Conservation (phyloP, 2,797 vertebrate genomes). For the Cichlasoma orientale region DNA sequence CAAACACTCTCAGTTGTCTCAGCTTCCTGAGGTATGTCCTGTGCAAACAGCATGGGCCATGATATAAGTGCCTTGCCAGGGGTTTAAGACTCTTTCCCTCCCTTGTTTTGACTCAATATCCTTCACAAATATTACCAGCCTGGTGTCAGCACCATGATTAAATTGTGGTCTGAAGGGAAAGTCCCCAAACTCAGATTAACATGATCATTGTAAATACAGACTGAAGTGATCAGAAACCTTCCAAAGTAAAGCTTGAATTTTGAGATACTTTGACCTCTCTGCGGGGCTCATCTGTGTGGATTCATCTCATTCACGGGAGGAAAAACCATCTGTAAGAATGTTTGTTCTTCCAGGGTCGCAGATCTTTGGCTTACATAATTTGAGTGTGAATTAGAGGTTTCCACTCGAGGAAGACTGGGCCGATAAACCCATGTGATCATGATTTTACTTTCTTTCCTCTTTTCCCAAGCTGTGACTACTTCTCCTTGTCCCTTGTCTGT, state of each 20-base stretch:
- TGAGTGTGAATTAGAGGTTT: conserved; percentile 42
- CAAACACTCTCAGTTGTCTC: conserved; percentile 86
- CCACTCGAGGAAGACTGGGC: conserved; percentile 24
- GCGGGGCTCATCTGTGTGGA: not conserved
- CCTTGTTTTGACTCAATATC: conserved; percentile 76
- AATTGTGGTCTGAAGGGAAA: conserved; percentile 42
- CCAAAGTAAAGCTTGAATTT: conserved; percentile 2
- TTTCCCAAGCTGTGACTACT: conserved; percentile 43
- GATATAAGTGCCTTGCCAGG: conserved; percentile 76
- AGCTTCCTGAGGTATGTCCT: conserved; percentile 86
- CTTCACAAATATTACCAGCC: conserved; percentile 74
- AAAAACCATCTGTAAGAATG: not conserved
- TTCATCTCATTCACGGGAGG: not conserved
- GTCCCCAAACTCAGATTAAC: conserved; percentile 13
- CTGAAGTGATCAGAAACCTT: not conserved
- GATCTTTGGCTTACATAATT: conserved; percentile 9
- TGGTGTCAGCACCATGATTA: conserved; percentile 63
- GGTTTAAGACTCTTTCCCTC: conserved; percentile 68
- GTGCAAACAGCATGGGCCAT: conserved; percentile 84
- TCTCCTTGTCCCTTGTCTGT: conserved; percentile 59
- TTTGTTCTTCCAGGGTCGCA: conserved; percentile 1
- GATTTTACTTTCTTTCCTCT: conserved; percentile 35
- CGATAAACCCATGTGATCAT: conserved; percentile 50
- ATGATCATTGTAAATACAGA: not conserved
- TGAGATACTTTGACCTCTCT: conserved; percentile 2